Evolutionary conservation across 2,888 invertebrate genomes (phyloP).

Genomic region (Chloromyia formosa): DNA sequence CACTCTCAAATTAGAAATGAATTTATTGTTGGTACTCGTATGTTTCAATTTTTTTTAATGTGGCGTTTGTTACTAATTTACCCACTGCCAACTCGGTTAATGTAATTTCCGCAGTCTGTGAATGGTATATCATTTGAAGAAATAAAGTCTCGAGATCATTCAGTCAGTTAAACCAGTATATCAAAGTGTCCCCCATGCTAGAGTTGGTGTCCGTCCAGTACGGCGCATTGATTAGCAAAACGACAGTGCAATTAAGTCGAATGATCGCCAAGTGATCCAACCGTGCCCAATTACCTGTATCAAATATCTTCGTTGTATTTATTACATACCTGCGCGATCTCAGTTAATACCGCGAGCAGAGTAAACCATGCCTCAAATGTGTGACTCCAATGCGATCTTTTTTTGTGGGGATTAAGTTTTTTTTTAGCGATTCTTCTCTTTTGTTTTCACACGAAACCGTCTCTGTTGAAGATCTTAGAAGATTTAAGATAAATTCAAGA

Average conservation of each 20-base stretch:
- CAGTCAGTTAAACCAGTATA: background rate
- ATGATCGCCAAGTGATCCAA: constrained; percentile 6
- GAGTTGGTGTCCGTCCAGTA: background rate
- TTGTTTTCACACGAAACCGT: background rate
- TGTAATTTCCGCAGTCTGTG: too few relatives aligned
- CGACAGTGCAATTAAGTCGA: background rate
- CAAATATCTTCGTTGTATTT: constrained; percentile 13
- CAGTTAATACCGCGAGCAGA: too few relatives aligned
- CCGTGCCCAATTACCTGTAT: constrained; percentile 10
- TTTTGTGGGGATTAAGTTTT: background rate
- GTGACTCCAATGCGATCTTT: too few relatives aligned
- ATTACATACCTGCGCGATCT: background rate
- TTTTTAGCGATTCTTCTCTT: background rate
- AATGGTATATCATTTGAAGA: too few relatives aligned
- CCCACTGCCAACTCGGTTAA: too few relatives aligned
- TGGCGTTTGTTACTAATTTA: too few relatives aligned
- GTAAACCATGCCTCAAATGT: too few relatives aligned
- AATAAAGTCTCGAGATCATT: background rate
- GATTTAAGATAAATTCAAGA: background rate
- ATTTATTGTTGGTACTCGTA: too few relatives aligned
- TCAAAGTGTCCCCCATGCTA: background rate
- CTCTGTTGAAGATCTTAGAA: background rate
- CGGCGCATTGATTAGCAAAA: background rate
- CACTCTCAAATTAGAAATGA: too few relatives aligned
- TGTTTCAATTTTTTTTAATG: too few relatives aligned